phyloP scores from a whole-genome alignment of 64 coral and sea anemone species.

The Orbicella faveolata region DNA sequence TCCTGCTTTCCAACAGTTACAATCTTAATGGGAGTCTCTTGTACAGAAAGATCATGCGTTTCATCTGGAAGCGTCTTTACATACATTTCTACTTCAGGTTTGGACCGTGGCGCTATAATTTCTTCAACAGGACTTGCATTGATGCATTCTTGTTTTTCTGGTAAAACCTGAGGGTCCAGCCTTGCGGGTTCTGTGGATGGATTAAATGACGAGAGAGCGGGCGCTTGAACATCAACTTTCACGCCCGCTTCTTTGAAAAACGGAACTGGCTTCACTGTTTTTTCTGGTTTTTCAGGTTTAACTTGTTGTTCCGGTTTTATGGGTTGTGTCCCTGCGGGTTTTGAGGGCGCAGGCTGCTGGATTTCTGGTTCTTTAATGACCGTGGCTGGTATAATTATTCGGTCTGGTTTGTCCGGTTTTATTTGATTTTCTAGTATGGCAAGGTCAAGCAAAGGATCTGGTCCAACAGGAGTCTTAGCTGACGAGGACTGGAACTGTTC shows the following conservation, averaged over 20 bases:
- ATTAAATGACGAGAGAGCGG: not conserved
- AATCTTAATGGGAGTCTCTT: not conserved
- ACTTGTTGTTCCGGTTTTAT: not conserved
- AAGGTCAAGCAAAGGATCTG: not conserved
- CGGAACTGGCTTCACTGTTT: not conserved
- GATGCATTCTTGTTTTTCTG: not conserved
- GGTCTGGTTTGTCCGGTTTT: not conserved
- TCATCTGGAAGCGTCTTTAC: not conserved
- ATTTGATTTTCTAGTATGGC: not conserved
- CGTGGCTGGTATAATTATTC: not conserved
- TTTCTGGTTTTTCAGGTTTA: constrained; percentile 37
- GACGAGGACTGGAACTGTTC: not conserved
- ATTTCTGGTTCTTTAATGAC: not conserved
- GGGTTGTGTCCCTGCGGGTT: not conserved
- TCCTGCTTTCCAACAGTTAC: not conserved
- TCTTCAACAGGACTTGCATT: not conserved
- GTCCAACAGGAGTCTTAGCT: not conserved
- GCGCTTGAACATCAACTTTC: not conserved
- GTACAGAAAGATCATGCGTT: not conserved
- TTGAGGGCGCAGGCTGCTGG: not conserved
- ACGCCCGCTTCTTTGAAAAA: not conserved
- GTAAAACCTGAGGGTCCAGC: not conserved
- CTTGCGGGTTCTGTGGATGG: not conserved
- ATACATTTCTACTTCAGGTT: not conserved
- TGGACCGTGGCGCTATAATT: not conserved